Evolutionary conservation across 2,113 vertebrate genomes (phyloP).

Genomic region (Xerus inauris): DNA sequence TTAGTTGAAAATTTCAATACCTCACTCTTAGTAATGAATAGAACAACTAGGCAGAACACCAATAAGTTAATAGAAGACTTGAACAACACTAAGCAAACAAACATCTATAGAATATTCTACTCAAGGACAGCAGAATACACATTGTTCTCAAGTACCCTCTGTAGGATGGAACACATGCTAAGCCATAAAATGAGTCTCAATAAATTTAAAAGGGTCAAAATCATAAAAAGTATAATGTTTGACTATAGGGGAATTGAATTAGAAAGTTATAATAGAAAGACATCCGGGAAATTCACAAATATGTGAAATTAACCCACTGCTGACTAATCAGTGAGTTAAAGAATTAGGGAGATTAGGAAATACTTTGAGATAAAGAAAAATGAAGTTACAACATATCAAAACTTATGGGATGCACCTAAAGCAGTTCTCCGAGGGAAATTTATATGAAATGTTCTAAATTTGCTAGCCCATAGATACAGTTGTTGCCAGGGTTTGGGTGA

Average conservation of each 20-base stretch:
- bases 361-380: slow-evolving; percentile 32
- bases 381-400: background rate
- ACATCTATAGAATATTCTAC: background rate
- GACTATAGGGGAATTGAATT: slow-evolving; percentile 30
- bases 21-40: background rate
- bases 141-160: background rate
- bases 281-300: slow-evolving; percentile 16
- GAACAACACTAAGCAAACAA: background rate
- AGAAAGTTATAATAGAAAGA: slow-evolving; percentile 41
- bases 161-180: background rate
- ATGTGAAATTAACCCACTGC: background rate
- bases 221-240: background rate
- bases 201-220: slow-evolving; percentile 19
- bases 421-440: slow-evolving; percentile 16
- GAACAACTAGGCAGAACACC: slow-evolving; percentile 5
- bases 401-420: background rate
- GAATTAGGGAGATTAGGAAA: slow-evolving; percentile 8
- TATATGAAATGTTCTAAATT: slow-evolving; percentile 10
- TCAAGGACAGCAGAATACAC: background rate
- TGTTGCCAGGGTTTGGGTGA: background rate
- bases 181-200: slow-evolving; percentile 27
- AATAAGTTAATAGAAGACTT: background rate
- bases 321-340: slow-evolving; percentile 25
- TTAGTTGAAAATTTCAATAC: background rate
- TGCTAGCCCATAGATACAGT: slow-evolving; percentile 6